phyloP scores from a whole-genome alignment of 2,113 vertebrate species.

The Cyphomyrus discorhynchus region DNA sequence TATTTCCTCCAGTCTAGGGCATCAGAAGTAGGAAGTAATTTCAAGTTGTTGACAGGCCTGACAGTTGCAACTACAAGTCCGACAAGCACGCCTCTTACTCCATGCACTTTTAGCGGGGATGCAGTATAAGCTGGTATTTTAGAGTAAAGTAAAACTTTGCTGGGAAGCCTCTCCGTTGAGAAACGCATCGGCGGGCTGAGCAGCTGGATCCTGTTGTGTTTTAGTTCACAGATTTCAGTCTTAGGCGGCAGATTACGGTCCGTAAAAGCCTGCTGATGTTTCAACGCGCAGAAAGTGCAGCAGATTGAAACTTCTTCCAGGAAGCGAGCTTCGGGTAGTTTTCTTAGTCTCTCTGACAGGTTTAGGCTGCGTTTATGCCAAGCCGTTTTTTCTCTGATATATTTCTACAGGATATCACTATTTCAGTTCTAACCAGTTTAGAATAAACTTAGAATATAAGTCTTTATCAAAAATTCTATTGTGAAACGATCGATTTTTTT shows the following conservation, averaged over 20 bases:
- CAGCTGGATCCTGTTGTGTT: background rate
- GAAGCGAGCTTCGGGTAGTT: background rate
- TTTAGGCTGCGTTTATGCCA: background rate
- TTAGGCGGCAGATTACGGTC: background rate
- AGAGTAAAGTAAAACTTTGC: background rate
- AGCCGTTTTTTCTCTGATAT: background rate
- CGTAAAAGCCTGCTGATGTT: background rate
- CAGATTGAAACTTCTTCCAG: background rate
- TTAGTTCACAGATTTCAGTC: background rate
- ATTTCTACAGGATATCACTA: background rate
- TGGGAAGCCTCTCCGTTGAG: background rate
- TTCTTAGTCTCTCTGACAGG: background rate
- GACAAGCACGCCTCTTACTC: background rate
- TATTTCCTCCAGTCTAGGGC: background rate
- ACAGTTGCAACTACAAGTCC: background rate
- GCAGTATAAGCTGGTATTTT: background rate
- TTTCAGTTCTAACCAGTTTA: background rate
- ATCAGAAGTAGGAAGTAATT: conserved; percentile 38
- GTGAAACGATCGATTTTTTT: background rate
- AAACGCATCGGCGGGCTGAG: background rate
- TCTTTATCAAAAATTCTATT: background rate
- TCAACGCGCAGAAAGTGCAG: background rate
- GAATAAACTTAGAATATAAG: too few relatives aligned
- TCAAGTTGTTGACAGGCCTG: conserved; percentile 30
- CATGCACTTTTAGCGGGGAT: background rate